These are phyloP conservation scores for Cuniculus paca DNA, from an alignment of 2,797 vertebrate species.

Conservation along the genomic window DNA sequence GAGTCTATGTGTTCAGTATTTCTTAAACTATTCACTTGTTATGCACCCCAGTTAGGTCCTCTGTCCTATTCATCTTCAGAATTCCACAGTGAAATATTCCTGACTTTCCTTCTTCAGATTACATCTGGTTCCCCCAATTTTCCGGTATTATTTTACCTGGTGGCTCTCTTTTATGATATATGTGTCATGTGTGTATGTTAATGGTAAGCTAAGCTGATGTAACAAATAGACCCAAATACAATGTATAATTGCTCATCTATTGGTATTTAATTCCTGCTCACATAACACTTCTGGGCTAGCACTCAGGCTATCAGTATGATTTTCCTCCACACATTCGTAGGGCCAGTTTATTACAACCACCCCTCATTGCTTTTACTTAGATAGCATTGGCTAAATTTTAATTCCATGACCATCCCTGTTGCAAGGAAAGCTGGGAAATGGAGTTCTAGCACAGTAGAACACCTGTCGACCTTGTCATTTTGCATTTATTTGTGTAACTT, in stretches of 20 bases:
- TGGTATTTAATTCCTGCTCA: background rate
- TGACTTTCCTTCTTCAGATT: background rate
- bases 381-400: background rate
- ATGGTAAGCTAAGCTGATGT: background rate
- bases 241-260: background rate
- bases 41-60: no score
- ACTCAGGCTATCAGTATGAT: background rate
- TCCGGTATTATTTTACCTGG: background rate
- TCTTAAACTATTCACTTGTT: no score
- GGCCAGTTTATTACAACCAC: background rate
- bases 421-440: slow-evolving; percentile 15
- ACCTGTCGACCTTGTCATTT: background rate
- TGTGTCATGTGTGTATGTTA: no score
- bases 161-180: background rate
- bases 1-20: no score
- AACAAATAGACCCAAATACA: background rate
- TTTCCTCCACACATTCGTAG: background rate
- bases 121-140: background rate
- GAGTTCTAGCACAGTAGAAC: background rate
- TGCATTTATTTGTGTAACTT: background rate
- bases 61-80: no score
- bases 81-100: no score
- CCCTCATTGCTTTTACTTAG: background rate
- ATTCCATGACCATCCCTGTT: background rate
- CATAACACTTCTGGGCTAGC: background rate